phyloP scores from a whole-genome alignment of 2,888 invertebrate genomes.

The Prenolepis imparis region DNA sequence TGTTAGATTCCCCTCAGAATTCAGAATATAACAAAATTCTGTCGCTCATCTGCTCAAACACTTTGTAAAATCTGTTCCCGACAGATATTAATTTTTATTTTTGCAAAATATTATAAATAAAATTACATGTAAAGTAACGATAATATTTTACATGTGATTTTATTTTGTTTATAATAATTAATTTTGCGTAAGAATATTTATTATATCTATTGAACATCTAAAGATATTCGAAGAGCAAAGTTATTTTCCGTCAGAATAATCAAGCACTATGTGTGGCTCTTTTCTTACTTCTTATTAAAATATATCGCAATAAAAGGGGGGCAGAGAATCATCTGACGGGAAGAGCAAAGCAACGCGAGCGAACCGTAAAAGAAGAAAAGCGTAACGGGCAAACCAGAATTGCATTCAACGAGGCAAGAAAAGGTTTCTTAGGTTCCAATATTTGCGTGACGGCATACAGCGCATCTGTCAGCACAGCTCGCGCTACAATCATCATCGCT shows the following conservation, averaged over 20 bases:
- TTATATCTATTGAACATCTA: background rate
- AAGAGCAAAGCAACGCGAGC: conserved; percentile 43
- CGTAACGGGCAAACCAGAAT: conserved; percentile 41
- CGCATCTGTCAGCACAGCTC: conserved; percentile 46
- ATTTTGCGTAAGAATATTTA: background rate
- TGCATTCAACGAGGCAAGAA: conserved; percentile 49
- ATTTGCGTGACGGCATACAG: conserved; percentile 55
- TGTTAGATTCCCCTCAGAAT: background rate
- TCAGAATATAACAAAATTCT: background rate
- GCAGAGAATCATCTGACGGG: conserved; percentile 37
- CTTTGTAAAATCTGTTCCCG: background rate
- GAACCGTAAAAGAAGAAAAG: conserved; percentile 30
- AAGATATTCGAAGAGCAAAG: background rate
- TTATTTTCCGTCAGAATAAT: conserved; percentile 33
- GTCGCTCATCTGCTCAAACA: background rate
- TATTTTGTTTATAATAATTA: conserved; percentile 18
- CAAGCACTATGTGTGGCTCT: conserved; percentile 5
- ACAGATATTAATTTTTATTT: background rate
- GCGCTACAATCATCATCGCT: conserved; percentile 31
- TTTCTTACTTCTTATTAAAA: conserved; percentile 30
- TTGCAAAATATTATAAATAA: too few relatives aligned
- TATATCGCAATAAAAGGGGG: background rate
- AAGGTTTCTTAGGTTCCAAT: conserved; percentile 51
- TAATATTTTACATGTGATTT: background rate
- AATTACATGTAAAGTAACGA: too few relatives aligned